Percentiles rank a stretch among this genome's conserved stretches.
phyloP scores from a whole-genome alignment of 2,113 vertebrate species.

The Percopsis transmontana region DNA sequence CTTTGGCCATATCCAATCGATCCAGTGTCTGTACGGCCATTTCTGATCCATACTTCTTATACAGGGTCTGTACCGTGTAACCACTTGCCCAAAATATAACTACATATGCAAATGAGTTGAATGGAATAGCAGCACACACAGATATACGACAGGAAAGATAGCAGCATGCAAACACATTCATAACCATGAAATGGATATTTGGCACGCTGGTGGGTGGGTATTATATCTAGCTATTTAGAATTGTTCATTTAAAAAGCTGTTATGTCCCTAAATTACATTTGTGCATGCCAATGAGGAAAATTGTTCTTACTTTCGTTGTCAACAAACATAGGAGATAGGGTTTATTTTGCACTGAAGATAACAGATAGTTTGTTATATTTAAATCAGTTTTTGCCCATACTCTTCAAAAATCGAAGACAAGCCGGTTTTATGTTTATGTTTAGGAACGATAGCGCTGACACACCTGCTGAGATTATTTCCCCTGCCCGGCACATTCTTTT shows the following conservation, averaged over 20 bases:
- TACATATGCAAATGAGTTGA: too few species aligned
- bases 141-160: too few species aligned
- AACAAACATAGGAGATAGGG: background rate
- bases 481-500: slow-evolving; percentile 34
- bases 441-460: slow-evolving; percentile 33
- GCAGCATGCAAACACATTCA: too few species aligned
- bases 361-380: slow-evolving; percentile 25
- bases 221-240: too few species aligned
- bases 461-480: slow-evolving; percentile 47
- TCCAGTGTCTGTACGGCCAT: background rate
- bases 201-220: too few species aligned
- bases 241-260: too few species aligned
- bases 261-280: too few species aligned
- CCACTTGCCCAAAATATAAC: background rate
- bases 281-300: too few species aligned
- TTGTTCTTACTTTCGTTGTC: background rate
- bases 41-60: slow-evolving; percentile 7
- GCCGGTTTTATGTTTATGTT: background rate
- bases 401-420: slow-evolving; percentile 46
- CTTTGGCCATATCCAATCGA: background rate
- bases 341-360: background rate
- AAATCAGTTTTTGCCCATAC: slow-evolving; percentile 12
- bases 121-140: too few species aligned
- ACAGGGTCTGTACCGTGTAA: background rate
- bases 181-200: too few species aligned